Conservation (phyloP, 2,888 invertebrate genomes). For the Tetanocera ferruginea region DNA sequence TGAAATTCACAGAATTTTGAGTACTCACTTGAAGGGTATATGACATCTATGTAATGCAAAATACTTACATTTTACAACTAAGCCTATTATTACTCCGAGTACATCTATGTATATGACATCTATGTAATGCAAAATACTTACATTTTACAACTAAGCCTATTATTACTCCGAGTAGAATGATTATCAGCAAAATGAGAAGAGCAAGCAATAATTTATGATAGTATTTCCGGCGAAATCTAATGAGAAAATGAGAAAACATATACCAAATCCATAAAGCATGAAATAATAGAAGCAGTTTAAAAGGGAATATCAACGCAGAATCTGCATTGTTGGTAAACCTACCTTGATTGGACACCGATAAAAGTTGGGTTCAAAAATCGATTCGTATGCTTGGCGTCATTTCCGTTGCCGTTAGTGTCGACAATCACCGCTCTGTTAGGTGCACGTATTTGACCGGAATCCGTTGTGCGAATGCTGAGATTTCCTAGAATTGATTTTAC, state of each 20-base stretch:
- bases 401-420: conserved; percentile 46
- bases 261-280: conserved; percentile 8
- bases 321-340: conserved; percentile 46
- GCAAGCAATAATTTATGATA: conserved; percentile 73
- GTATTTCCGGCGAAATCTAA: conserved; percentile 77
- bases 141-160: conserved; percentile 73
- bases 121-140: too few relatives aligned
- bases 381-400: conserved; percentile 42
- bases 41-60: too few relatives aligned
- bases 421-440: conserved; percentile 40
- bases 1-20: too few relatives aligned
- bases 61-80: conserved; percentile 74
- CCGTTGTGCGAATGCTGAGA: conserved; percentile 53
- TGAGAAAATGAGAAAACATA: conserved; percentile 53
- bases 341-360: conserved; percentile 68
- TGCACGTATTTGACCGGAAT: conserved; percentile 52
- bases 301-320: conserved; percentile 37
- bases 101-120: too few relatives aligned
- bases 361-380: conserved; percentile 58
- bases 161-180: conserved; percentile 73
- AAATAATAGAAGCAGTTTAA: conserved; percentile 36
- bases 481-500: conserved; percentile 55
- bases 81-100: conserved; percentile 72
- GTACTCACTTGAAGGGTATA: too few relatives aligned
- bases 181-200: conserved; percentile 71